Evolutionary conservation across 2,797 vertebrate genomes (phyloP).

Genomic region (Triplophysa bombifrons): DNA sequence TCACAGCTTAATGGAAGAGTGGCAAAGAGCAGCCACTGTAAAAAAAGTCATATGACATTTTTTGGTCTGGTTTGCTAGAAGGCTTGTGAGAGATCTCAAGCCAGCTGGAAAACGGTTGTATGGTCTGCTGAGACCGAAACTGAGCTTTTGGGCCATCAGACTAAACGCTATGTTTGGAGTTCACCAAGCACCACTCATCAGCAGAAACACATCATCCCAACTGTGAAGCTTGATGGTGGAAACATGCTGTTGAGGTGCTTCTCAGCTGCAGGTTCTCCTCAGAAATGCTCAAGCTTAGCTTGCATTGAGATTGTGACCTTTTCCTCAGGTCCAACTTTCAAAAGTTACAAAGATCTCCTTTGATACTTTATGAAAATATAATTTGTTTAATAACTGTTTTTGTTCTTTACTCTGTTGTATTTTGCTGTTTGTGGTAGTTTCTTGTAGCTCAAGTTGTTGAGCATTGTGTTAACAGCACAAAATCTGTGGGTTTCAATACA

Average conservation of each 20-base stretch:
- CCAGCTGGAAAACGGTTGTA: background rate
- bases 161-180: background rate
- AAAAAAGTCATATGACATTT: background rate
- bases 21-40: background rate
- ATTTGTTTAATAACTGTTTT: background rate
- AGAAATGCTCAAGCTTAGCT: background rate
- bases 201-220: background rate
- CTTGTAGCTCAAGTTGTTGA: no score
- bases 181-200: background rate
- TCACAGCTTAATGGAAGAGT: conserved; percentile 3
- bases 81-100: background rate
- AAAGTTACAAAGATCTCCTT: background rate
- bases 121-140: background rate
- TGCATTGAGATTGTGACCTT: background rate
- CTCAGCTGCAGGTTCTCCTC: background rate
- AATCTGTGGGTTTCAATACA: no score
- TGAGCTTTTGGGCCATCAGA: background rate
- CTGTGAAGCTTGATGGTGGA: background rate
- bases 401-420: no score
- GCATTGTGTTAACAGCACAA: no score
- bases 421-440: no score
- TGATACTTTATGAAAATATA: background rate
- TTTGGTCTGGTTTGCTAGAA: background rate
- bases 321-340: background rate
- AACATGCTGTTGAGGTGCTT: background rate